Percentiles rank a stretch among this genome's conserved stretches.
phyloP scores from a whole-genome alignment of 1,140 invertebrate genomes.

The Drosophila tsacasi region DNA sequence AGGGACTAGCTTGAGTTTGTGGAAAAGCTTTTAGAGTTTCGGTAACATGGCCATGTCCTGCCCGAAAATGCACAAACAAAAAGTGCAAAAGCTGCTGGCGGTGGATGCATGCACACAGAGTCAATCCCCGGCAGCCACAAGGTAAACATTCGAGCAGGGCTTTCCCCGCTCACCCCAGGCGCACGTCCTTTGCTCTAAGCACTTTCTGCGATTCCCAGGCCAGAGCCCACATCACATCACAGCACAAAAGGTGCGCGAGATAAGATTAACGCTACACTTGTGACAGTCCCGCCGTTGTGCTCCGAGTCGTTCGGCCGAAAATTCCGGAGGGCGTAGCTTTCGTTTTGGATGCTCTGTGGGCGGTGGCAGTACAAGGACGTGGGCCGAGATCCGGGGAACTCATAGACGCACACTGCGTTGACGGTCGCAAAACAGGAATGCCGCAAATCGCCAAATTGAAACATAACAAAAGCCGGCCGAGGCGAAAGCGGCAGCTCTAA shows the following conservation, averaged over 20 bases:
- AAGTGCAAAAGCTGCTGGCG: conserved; percentile 23
- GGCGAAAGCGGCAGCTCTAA: conserved; percentile 7
- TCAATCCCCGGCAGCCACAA: conserved; percentile 44
- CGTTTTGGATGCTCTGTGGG: conserved; percentile 26
- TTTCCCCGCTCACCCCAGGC: neutral
- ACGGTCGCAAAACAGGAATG: conserved; percentile 32
- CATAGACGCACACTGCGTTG: conserved; percentile 30
- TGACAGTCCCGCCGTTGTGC: conserved; percentile 22
- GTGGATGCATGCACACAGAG: conserved; percentile 46
- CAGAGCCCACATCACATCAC: conserved; percentile 9
- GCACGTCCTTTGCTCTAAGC: conserved; percentile 5
- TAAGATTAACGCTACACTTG: conserved; percentile 63
- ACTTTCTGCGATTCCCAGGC: conserved; percentile 26
- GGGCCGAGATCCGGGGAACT: conserved; percentile 3
- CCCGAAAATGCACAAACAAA: conserved; percentile 51
- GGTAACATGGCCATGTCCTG: conserved; percentile 20
- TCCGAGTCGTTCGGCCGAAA: neutral
- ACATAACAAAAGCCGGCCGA: conserved; percentile 67
- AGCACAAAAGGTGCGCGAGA: conserved; percentile 48
- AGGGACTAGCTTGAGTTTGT: conserved; percentile 32
- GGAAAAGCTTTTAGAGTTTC: conserved; percentile 56
- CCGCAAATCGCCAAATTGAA: conserved; percentile 65
- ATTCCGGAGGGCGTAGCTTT: conserved; percentile 12
- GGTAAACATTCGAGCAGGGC: conserved; percentile 59
- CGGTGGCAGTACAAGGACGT: conserved; percentile 3